Percentiles rank a stretch among this genome's conserved stretches.
phyloP scores from a whole-genome alignment of 2,888 invertebrate species.

The Lasius fuliginosus region DNA sequence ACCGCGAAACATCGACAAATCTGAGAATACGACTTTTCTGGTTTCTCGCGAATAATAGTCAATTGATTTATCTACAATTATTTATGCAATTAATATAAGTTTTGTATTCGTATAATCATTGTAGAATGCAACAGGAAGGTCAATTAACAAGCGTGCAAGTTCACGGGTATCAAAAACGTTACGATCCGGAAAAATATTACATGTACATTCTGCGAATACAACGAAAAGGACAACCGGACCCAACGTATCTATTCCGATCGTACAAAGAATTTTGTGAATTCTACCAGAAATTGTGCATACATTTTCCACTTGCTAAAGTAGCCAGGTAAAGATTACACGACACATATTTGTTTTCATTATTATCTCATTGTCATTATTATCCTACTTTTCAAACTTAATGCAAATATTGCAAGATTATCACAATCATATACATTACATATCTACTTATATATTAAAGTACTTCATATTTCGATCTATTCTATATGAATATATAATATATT shows the following conservation, averaged over 20 bases:
- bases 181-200: slow-evolving; percentile 99
- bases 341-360: slow-evolving; percentile 39
- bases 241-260: slow-evolving; percentile 95
- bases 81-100: neutral
- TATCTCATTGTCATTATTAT: neutral
- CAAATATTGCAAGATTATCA: slow-evolving; percentile 21
- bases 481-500: neutral
- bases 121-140: slow-evolving; percentile 95
- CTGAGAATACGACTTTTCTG: neutral
- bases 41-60: neutral
- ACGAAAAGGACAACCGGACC: slow-evolving; percentile 94
- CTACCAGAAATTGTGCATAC: slow-evolving; percentile 96
- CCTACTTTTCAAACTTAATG: neutral
- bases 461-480: neutral
- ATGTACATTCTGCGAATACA: slow-evolving; percentile 95
- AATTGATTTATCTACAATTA: neutral
- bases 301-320: slow-evolving; percentile 96
- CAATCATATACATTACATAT: slow-evolving; percentile 2
- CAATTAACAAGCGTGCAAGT: slow-evolving; percentile 94
- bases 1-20: neutral
- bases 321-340: slow-evolving; percentile 90
- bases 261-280: slow-evolving; percentile 99
- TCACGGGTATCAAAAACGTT: slow-evolving; percentile 96
- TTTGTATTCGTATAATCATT: slow-evolving; percentile 61
- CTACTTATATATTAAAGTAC: slow-evolving; percentile 9